These are phyloP conservation scores for Gymnocheta viridis DNA, from an alignment of 2,888 invertebrate genomes.

Conservation along the genomic window DNA sequence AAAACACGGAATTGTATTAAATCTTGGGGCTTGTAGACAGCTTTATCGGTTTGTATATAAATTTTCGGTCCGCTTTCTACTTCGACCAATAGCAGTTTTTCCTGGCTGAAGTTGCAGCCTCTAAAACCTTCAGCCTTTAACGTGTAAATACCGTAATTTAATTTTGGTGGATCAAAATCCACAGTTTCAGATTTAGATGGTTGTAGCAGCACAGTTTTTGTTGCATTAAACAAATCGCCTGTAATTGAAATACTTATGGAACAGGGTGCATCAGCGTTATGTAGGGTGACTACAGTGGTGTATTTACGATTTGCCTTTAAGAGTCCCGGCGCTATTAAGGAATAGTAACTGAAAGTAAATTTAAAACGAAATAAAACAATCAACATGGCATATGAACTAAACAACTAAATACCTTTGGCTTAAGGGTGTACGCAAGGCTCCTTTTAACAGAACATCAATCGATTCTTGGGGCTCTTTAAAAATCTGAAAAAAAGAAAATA, in stretches of 20 bases:
- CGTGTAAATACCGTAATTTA: conserved; percentile 73
- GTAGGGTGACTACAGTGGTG: background rate
- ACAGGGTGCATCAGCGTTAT: background rate
- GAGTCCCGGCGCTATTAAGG: conserved; percentile 22
- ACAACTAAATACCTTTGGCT: background rate
- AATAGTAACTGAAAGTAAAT: conserved; percentile 24
- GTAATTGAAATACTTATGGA: background rate
- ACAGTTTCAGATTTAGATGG: conserved; percentile 25
- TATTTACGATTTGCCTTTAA: conserved; percentile 46
- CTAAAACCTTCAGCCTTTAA: conserved; percentile 84
- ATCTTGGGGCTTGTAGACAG: conserved; percentile 93
- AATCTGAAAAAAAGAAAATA: background rate
- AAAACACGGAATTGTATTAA: conserved; percentile 89
- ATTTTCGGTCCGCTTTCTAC: conserved; percentile 86
- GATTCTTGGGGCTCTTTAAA: background rate
- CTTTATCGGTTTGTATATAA: conserved; percentile 95
- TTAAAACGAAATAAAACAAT: background rate
- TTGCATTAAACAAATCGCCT: background rate
- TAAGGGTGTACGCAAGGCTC: background rate
- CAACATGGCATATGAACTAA: background rate
- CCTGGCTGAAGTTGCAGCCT: conserved; percentile 88
- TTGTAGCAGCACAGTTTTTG: background rate
- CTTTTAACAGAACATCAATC: background rate
- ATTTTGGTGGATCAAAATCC: conserved; percentile 15
- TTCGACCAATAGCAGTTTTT: conserved; percentile 87